Evolutionary conservation across 2,888 invertebrate genomes (phyloP), one percentile per base, ranked within the genome.

Genomic region (Alloplasta piceator): DNA sequence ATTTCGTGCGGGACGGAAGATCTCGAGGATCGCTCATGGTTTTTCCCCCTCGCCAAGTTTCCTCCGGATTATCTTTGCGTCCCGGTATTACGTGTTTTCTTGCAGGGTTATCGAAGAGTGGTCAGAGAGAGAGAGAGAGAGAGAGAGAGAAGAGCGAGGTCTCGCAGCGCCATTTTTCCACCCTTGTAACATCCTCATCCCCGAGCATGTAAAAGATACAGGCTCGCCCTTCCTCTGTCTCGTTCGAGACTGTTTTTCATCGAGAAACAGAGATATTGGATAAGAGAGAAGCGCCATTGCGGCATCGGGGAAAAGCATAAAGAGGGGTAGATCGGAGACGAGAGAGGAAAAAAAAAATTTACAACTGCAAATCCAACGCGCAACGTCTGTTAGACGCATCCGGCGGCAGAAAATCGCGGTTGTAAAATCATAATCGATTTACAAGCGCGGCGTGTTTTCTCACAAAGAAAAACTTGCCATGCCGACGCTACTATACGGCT

Each of bases 401-500:
- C 38, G 41, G 7, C 55, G 52, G 55, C 52, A 60, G 61, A 50
- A 50, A 39, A 55, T 77, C 67, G 78, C 75, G 52, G 82, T 82
- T 82, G 82, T 90, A 90, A 90, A 90, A 86, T 86, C 81, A 90
- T 90, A 87, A 90, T 90, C 89, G 88, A 89, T 90, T 89, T 90
- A 90, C 84, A 85, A 85, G 55, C 71, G 85, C 87, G 87, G 86
- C 80, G 60, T 78, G 76, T 82, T 84, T 76, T 82, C 72, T 83
- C 50, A 72, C 63, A 82, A 74, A 79, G 76, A 72, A 76, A 80
- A 52, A 63, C 38, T n/a, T 66, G 71, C 70, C 48, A 12, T 58
- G 68, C 80, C 75, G 75, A 82, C 83, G 79, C 78, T 83, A 83
- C 80, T 75, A 7, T 55, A 16, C 46, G 10, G 58, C 39, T 75